Conservation (phyloP, 1,140 invertebrate genomes). For the Uloborus diversus region DNA sequence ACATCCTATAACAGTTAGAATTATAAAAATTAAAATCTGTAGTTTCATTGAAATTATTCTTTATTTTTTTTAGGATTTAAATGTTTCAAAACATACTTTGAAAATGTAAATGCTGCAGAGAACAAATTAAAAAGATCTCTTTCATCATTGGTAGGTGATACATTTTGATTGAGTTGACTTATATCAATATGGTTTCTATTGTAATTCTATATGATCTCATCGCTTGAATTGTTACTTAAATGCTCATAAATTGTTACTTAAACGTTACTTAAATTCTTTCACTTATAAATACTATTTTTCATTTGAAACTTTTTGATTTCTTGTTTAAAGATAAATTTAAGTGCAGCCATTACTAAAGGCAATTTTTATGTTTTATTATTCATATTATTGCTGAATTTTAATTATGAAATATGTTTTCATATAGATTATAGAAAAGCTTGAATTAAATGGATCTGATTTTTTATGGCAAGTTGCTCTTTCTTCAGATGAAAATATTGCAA, state of each 20-base stretch:
- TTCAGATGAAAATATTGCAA: constrained; percentile 67
- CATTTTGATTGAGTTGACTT: not conserved
- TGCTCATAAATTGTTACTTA: too few relatives aligned
- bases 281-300: too few relatives aligned
- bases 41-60: too few relatives aligned
- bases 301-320: too few relatives aligned
- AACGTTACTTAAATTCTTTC: too few relatives aligned
- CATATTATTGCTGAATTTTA: not conserved
- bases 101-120: constrained; percentile 68
- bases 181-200: not conserved
- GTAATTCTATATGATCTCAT: not conserved
- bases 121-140: constrained; percentile 64
- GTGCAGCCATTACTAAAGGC: too few relatives aligned
- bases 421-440: constrained; percentile 68
- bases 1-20: not conserved
- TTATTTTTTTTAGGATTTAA: constrained; percentile 64
- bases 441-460: constrained; percentile 68
- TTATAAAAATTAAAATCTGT: too few relatives aligned
- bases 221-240: not conserved
- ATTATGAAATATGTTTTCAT: constrained; percentile 38
- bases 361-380: not conserved
- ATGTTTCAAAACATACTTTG: constrained; percentile 70
- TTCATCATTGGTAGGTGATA: constrained; percentile 46
- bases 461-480: constrained; percentile 70
- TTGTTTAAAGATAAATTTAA: too few relatives aligned